Evolutionary conservation across 2,113 vertebrate species (phyloP).

Genomic region (Aplodontia rufa): DNA sequence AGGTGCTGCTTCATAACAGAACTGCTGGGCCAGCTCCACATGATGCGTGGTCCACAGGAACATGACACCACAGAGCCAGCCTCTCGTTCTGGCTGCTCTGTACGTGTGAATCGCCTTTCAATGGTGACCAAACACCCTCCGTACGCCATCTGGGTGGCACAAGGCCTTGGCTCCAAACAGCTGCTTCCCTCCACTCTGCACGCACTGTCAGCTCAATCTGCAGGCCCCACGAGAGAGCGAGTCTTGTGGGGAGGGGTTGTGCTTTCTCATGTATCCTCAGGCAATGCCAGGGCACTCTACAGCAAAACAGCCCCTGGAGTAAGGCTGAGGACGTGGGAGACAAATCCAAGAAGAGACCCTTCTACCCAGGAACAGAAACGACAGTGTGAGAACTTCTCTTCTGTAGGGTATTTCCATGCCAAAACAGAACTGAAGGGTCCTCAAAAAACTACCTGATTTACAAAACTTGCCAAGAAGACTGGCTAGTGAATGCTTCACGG

Average conservation of each 20-base stretch:
- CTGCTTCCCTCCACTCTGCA: rapidly evolving
- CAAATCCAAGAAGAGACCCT: background rate
- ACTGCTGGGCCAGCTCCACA: background rate
- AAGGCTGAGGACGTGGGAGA: slow-evolving; percentile 85
- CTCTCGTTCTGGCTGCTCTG: background rate
- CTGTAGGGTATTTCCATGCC: rapidly evolving
- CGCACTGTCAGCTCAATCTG: slow-evolving; percentile 81
- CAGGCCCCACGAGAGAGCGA: slow-evolving; percentile 81
- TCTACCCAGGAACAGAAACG: too few species aligned
- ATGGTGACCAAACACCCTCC: too few species aligned
- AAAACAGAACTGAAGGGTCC: background rate
- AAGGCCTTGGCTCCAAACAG: too few species aligned
- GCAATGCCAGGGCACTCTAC: slow-evolving; percentile 84
- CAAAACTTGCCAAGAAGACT: too few species aligned
- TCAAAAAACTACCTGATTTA: background rate
- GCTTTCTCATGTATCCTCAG: slow-evolving; percentile 85
- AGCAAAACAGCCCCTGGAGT: slow-evolving; percentile 83
- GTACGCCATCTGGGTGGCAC: too few species aligned
- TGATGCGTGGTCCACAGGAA: rapidly evolving
- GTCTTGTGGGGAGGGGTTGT: slow-evolving; percentile 81
- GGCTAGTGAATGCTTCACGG: too few species aligned
- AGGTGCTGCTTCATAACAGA: rapidly evolving
- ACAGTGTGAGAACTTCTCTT: background rate
- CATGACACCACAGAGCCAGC: rapidly evolving
- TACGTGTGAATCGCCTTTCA: rapidly evolving